These are phyloP conservation scores for Xestia xanthographa DNA, from an alignment of 2,888 invertebrate species.

Conservation along the genomic window DNA sequence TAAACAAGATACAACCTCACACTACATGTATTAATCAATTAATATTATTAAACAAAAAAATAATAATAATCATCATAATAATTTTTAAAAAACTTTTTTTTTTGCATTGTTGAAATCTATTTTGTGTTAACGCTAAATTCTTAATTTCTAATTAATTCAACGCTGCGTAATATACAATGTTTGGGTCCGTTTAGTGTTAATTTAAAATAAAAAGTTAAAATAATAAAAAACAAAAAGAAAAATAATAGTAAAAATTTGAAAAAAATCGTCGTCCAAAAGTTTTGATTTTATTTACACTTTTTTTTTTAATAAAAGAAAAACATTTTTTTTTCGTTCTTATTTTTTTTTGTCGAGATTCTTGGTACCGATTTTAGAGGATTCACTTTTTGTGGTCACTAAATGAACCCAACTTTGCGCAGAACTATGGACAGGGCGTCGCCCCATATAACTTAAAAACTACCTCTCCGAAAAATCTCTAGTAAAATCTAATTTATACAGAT, in stretches of 20 bases:
- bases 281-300: conserved; percentile 85
- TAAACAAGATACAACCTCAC: conserved; percentile 88
- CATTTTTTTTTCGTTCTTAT: conserved; percentile 36
- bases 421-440: conserved; percentile 80
- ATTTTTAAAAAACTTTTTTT: conserved; percentile 68
- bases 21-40: conserved; percentile 81
- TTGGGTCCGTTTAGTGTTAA: conserved; percentile 81
- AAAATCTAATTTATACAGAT: conserved; percentile 88
- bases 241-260: conserved; percentile 24
- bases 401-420: conserved; percentile 83
- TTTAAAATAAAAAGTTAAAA: conserved; percentile 69
- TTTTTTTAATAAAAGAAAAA: conserved; percentile 55
- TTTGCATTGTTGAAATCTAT: conserved; percentile 76
- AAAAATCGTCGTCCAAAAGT: conserved; percentile 66
- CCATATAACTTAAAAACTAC: conserved; percentile 81
- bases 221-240: conserved; percentile 69
- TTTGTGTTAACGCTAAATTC: conserved; percentile 80
- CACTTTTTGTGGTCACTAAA: conserved; percentile 76
- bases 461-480: conserved; percentile 84
- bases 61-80: conserved; percentile 71
- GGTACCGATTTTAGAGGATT: conserved; percentile 66
- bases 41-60: conserved; percentile 67
- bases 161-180: conserved; percentile 82
- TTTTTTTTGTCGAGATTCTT: conserved; percentile 80
- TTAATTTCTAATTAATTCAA: conserved; percentile 78